Evolutionary conservation across 2,888 invertebrate genomes (phyloP).

Genomic region (Holacanthella duospinosa): DNA sequence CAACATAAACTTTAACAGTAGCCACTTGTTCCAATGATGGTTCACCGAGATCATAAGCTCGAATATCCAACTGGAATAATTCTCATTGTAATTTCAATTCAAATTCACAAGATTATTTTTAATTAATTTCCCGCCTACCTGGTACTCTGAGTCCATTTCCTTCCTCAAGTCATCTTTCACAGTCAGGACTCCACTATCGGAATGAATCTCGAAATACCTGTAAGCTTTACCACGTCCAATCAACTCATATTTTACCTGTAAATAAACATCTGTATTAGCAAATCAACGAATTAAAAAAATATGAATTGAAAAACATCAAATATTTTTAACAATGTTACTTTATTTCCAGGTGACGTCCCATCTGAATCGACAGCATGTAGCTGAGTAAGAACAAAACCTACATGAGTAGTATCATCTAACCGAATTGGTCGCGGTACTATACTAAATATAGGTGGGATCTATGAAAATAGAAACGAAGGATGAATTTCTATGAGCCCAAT

Average conservation of each 20-base stretch:
- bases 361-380: slow-evolving; percentile 68
- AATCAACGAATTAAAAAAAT: neutral
- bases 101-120: neutral
- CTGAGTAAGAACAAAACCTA: slow-evolving; percentile 67
- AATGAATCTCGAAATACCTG: slow-evolving; percentile 78
- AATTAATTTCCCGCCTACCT: slow-evolving; percentile 46
- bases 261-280: neutral
- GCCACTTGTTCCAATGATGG: slow-evolving; percentile 72
- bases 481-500: neutral
- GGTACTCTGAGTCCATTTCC: slow-evolving; percentile 76
- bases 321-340: slow-evolving; percentile 43
- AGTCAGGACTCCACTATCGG: slow-evolving; percentile 66
- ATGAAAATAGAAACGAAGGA: slow-evolving; percentile 40
- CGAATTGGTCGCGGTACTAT: slow-evolving; percentile 71
- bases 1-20: slow-evolving; percentile 69
- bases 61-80: slow-evolving; percentile 58
- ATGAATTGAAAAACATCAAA: neutral
- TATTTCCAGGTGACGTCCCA: slow-evolving; percentile 73
- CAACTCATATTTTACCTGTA: slow-evolving; percentile 54
- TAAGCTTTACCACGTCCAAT: slow-evolving; percentile 69
- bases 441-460: slow-evolving; percentile 76
- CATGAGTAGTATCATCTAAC: slow-evolving; percentile 68
- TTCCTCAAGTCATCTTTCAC: slow-evolving; percentile 74
- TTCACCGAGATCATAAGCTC: slow-evolving; percentile 75
- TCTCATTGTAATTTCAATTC: neutral